Evolutionary conservation across 2,797 vertebrate species (phyloP).

Genomic region (Lagodon rhomboides): DNA sequence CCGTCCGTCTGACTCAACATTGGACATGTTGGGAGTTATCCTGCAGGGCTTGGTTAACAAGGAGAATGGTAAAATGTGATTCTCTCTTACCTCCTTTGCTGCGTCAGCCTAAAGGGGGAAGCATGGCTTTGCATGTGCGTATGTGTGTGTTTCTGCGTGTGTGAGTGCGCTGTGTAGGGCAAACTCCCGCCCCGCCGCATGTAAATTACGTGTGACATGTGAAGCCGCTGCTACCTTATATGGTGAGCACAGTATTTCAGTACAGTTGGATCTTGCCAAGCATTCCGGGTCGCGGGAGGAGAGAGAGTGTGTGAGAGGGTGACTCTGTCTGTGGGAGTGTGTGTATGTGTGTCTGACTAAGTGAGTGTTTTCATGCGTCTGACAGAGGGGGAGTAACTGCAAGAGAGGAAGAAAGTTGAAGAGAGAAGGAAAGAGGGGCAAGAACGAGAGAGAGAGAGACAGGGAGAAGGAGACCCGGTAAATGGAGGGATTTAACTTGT

Average conservation of each 20-base stretch:
- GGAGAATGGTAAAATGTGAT: slow-evolving; percentile 50
- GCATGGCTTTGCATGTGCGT: slow-evolving; percentile 74
- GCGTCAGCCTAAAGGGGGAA: slow-evolving; percentile 73
- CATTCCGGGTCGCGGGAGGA: slow-evolving; percentile 85
- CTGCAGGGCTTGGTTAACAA: slow-evolving; percentile 62
- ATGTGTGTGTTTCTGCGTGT: slow-evolving; percentile 30
- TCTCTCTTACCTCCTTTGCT: slow-evolving; percentile 54
- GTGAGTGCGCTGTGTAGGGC: slow-evolving; percentile 75
- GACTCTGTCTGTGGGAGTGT: slow-evolving; percentile 74
- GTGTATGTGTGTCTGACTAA: slow-evolving; percentile 65
- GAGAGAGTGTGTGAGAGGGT: slow-evolving; percentile 82
- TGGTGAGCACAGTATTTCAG: slow-evolving; percentile 90
- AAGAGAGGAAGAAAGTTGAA: slow-evolving; percentile 76
- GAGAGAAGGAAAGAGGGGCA: slow-evolving; percentile 60
- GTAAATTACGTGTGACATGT: slow-evolving; percentile 92
- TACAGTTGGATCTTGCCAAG: slow-evolving; percentile 88
- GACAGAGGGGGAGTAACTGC: slow-evolving; percentile 78
- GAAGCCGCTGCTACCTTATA: slow-evolving; percentile 91
- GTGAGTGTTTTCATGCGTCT: slow-evolving; percentile 79
- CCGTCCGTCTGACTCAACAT: slow-evolving; percentile 81
- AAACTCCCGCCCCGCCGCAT: slow-evolving; percentile 86
- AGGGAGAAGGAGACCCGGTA: slow-evolving; percentile 63
- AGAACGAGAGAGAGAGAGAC: slow-evolving; percentile 49
- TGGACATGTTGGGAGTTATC: slow-evolving; percentile 79
- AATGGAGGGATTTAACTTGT: slow-evolving; percentile 77